Base-by-base conservation (phyloP, 2,113 vertebrate genomes). In the Rutilus rutilus region DNA sequence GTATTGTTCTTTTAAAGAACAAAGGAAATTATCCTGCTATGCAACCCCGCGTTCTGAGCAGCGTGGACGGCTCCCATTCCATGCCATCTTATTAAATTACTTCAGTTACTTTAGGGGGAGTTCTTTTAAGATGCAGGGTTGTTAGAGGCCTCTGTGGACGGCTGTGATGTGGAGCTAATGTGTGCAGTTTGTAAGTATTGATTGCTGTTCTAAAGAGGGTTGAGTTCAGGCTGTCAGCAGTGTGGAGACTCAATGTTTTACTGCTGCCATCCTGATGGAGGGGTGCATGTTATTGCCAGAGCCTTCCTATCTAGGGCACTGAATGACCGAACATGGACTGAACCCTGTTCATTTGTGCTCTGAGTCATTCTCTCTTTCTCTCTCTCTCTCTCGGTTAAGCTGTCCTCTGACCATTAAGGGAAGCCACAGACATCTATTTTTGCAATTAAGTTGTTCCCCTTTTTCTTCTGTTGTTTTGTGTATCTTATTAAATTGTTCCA, bases 281-380 rank as follows among this genome's bases (percentile, higher is more conserved):
- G 65, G 54, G 73, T 42, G 47, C 73, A 39, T 73, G 90, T 85
- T 89, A 78, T 81, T 82, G 87, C 85, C 85, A 86, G 85, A 89
- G 87, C 74, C 64, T 89, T 91, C 81, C 71, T 91, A 90, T 91
- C 86, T 89, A 89, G 87, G 90, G 67, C 90, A 87, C 14, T 86
- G 27, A 81, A n/a, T 57, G 62, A 57, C 73, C 60, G 2, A 69
- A 74, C 52, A 75, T 42, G 57, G 65, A 57, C 60, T 47, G 54
- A 78, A 74, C 54, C 27, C 17, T 15, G 42, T 59, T 84, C 33
- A 73, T 77, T 57, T 86, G 17, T 65, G 30, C 36, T 71, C 64
- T 23, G 36, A 73, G 85, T 88, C 85, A 87, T 75, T 47, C 9
- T 86, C 33, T 60, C 23, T 84, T 36, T 75, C 30, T 30, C 30